Evolutionary conservation across 2,113 vertebrate species (phyloP).

Genomic region (Ceuthmochares aereus): DNA sequence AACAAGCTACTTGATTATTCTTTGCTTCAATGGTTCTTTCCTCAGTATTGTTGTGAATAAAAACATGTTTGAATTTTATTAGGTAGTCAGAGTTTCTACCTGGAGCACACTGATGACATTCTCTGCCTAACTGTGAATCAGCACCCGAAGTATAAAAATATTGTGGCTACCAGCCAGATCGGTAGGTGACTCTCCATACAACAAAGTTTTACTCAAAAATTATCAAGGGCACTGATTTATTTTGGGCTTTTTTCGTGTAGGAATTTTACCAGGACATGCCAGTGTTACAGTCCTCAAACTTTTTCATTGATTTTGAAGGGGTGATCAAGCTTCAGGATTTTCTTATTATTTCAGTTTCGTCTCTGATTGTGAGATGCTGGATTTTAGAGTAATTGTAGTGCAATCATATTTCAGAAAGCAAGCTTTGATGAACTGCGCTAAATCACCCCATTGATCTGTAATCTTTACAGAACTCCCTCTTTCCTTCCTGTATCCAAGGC

Average conservation of each 20-base stretch:
- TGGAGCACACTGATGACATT: conserved; percentile 97
- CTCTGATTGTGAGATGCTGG: background rate
- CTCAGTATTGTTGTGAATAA: background rate
- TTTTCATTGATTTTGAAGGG: background rate
- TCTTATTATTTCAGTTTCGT: background rate
- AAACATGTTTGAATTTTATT: conserved; percentile 17
- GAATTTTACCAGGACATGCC: background rate
- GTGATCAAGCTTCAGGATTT: background rate
- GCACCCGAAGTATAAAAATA: conserved; percentile 95
- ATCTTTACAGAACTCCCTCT: background rate
- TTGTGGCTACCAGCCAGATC: conserved; percentile 97
- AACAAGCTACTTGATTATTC: background rate
- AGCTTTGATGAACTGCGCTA: background rate
- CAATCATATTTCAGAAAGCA: background rate
- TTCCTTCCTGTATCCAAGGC: background rate
- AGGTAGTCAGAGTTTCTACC: conserved; percentile 97
- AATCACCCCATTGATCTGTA: background rate
- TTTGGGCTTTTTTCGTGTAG: background rate
- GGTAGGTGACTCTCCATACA: conserved; percentile 78
- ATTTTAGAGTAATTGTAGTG: background rate
- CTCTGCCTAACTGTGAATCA: conserved; percentile 97
- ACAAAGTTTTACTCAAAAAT: background rate
- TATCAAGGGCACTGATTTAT: background rate
- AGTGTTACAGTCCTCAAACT: background rate
- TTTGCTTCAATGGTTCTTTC: background rate